These are phyloP conservation scores for Drosophila malerkotliana DNA, from an alignment of 1,140 invertebrate species.

Conservation along the genomic window DNA sequence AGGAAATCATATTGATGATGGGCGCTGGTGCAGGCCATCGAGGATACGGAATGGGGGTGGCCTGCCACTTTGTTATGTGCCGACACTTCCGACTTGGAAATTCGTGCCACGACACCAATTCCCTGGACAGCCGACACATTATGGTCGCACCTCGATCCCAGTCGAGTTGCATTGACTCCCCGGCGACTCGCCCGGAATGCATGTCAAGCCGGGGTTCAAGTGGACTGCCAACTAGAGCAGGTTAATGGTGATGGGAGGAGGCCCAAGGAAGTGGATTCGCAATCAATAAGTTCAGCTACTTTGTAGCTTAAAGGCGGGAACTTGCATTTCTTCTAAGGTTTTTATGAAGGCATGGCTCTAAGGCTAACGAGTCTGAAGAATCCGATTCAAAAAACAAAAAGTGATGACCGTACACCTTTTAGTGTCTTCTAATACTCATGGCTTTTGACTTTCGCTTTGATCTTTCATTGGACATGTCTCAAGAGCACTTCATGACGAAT, in stretches of 20 bases:
- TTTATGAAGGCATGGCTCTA: neutral
- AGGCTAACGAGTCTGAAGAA: neutral
- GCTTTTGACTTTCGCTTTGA: slow-evolving; percentile 56
- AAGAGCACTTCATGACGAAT: slow-evolving; percentile 42
- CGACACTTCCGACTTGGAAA: slow-evolving; percentile 56
- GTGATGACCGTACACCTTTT: slow-evolving; percentile 1
- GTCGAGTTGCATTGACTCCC: slow-evolving; percentile 38
- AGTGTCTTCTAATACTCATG: slow-evolving; percentile 22
- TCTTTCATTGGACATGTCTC: slow-evolving; percentile 52
- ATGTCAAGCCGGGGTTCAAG: slow-evolving; percentile 49
- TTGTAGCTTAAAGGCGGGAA: slow-evolving; percentile 19
- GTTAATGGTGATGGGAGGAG: slow-evolving; percentile 41
- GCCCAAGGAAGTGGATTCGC: slow-evolving; percentile 1
- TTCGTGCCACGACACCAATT: slow-evolving; percentile 58
- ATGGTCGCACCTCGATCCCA: slow-evolving; percentile 55
- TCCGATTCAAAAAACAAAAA: neutral
- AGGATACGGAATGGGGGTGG: slow-evolving; percentile 19
- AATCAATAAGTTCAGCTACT: slow-evolving; percentile 40
- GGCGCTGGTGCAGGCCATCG: slow-evolving; percentile 40
- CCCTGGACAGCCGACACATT: slow-evolving; percentile 42
- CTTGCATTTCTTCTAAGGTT: slow-evolving; percentile 3
- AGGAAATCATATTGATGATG: slow-evolving; percentile 53
- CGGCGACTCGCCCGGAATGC: slow-evolving; percentile 30
- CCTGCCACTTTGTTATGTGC: slow-evolving; percentile 49
- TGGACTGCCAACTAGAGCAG: slow-evolving; percentile 54